Evolutionary conservation across 1,140 invertebrate species (phyloP).

Genomic region (Bilobella aurantiaca): DNA sequence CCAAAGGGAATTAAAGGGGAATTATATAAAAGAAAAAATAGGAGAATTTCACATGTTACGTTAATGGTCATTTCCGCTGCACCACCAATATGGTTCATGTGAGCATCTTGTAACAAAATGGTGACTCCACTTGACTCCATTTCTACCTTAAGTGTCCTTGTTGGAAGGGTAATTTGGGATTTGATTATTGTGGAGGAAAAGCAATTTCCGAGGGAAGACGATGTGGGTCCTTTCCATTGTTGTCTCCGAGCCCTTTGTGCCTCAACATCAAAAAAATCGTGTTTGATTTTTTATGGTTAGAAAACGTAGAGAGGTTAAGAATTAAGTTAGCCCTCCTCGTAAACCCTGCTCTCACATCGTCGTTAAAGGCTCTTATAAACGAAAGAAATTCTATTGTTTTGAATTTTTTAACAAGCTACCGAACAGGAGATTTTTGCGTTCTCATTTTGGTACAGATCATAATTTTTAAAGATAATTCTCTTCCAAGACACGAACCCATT

Average conservation of each 20-base stretch:
- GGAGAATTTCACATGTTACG: neutral
- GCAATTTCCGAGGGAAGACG: neutral
- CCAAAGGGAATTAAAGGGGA: neutral
- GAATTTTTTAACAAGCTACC: too few relatives aligned
- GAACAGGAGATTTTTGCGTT: too few relatives aligned
- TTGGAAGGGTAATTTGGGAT: neutral
- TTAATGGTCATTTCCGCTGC: neutral
- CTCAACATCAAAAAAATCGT: too few relatives aligned
- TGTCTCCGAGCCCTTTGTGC: neutral
- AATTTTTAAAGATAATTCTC: too few relatives aligned
- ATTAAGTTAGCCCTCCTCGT: too few relatives aligned
- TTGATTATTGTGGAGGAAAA: neutral
- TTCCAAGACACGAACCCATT: too few relatives aligned
- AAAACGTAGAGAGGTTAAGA: too few relatives aligned
- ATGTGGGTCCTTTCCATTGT: neutral
- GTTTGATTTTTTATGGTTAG: too few relatives aligned
- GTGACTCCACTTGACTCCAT: neutral
- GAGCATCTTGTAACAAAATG: neutral
- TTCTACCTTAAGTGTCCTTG: neutral
- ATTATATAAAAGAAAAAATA: neutral
- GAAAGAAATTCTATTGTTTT: too few relatives aligned
- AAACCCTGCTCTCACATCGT: too few relatives aligned
- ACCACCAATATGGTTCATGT: neutral
- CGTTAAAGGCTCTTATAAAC: too few relatives aligned
- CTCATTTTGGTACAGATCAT: too few relatives aligned